Evolutionary conservation across 2,888 invertebrate genomes (phyloP), one percentile per base, ranked within the genome.

Genomic region (Acanthosepion esculentum): DNA sequence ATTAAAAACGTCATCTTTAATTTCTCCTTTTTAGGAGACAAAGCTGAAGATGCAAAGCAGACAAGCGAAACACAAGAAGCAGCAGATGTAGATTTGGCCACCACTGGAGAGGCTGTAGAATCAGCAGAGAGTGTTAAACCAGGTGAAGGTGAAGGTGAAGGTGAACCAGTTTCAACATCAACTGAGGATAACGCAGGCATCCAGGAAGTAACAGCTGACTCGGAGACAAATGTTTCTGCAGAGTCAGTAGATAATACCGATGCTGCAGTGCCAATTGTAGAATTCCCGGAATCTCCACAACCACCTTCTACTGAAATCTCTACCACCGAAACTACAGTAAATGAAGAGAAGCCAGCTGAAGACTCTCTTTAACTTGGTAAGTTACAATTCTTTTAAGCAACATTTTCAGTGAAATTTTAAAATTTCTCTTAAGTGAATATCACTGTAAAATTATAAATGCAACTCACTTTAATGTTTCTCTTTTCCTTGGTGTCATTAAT

Each of bases 21-120:
- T 95, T 91, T 93, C 50, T 91, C 50, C 64, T 91, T 41, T 94
- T 95, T 29, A 92, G 59, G 41, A 64, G 1, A n/a, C 23, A 29
- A 41, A 95, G 41, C 6, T 59, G 29, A 94, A 29, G 94, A 93
- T 33, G 94, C n/a, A 48, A 53, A 94, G 20, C 33, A 64, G 48
- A 94, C 93, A 29, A 94, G 59, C 5, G 93, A 91, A 91, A 59
- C 91, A 92, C 78, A 33, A 55, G 94, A 33, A 33, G 55, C 78
- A 94, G 59, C 92, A 64, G 20, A 53, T n/a, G 12, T 48, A 94
- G 41, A 50, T n/a, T 48, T 48, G 78, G 94, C 55, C n/a, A 55
- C 18, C 59, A 50, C 20, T 91, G 91, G 91, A 29, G 48, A 78
- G 93, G 53, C 92, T 48, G 92, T 26, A 33, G 94, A 64, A 50